Evolutionary conservation across 2,113 vertebrate species (phyloP).

Genomic region (Bucco capensis): DNA sequence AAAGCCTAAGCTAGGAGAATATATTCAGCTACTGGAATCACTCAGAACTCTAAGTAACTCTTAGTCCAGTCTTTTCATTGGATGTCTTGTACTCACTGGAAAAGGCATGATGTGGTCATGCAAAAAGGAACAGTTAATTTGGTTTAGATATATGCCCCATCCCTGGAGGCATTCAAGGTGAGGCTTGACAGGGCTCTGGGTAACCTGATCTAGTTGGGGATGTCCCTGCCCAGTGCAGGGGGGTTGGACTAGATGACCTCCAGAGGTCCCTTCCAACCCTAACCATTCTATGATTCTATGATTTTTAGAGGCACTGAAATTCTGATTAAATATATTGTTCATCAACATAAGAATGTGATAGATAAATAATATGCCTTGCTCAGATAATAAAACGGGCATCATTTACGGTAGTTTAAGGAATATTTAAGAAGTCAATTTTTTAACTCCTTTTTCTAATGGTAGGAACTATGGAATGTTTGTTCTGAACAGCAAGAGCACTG

Average conservation of each 20-base stretch:
- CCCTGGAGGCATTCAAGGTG: too few species aligned
- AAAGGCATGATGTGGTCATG: not conserved
- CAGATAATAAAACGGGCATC: not conserved
- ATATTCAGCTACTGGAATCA: not conserved
- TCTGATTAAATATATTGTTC: not conserved
- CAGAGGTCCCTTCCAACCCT: too few species aligned
- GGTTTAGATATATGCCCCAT: not conserved
- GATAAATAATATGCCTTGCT: not conserved
- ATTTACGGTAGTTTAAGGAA: not conserved
- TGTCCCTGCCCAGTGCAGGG: too few species aligned
- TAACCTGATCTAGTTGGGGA: too few species aligned
- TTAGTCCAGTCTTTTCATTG: not conserved
- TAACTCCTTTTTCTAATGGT: not conserved
- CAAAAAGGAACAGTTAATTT: not conserved
- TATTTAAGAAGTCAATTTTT: not conserved
- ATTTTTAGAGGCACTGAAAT: not conserved
- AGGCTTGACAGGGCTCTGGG: too few species aligned
- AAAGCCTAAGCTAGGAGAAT: not conserved
- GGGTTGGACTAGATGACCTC: too few species aligned
- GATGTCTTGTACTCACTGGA: not conserved
- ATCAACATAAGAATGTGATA: not conserved
- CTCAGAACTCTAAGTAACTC: not conserved
- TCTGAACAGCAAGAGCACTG: not conserved
- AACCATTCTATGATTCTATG: too few species aligned
- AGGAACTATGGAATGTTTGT: not conserved